These are phyloP conservation scores for Biston betularia DNA, from an alignment of 2,888 invertebrate genomes.

Conservation along the genomic window DNA sequence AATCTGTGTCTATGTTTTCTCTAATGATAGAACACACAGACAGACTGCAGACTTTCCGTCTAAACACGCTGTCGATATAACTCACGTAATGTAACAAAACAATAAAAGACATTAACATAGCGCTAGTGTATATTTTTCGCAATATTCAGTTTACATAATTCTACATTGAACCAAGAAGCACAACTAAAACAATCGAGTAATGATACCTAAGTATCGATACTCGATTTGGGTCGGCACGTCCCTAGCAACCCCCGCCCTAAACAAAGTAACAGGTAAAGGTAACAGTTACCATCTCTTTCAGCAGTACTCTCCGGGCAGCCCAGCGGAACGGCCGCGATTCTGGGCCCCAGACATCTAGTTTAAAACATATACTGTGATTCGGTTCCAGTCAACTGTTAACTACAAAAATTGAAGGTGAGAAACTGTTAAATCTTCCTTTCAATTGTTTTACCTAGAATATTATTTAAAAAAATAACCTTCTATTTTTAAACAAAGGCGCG, in stretches of 20 bases:
- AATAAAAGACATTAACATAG: neutral
- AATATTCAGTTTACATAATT: too few species aligned
- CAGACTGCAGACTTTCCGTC: too few species aligned
- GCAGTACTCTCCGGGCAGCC: conserved; percentile 56
- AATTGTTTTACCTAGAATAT: neutral
- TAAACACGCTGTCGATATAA: too few species aligned
- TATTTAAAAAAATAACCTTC: neutral
- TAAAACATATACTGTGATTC: conserved; percentile 28
- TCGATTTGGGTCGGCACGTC: conserved; percentile 31
- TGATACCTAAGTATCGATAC: neutral
- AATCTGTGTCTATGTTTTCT: too few species aligned
- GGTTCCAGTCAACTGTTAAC: conserved; percentile 21
- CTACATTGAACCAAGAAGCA: too few species aligned
- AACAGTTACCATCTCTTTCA: conserved; percentile 44
- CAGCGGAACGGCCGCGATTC: conserved; percentile 50
- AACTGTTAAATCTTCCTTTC: neutral
- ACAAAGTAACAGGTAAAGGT: conserved; percentile 78
- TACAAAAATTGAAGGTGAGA: conserved; percentile 23
- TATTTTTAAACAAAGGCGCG: conserved; percentile 30
- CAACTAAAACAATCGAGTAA: conserved; percentile 1
- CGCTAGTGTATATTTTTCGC: neutral
- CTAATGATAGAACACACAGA: too few species aligned
- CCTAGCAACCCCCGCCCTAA: conserved; percentile 40
- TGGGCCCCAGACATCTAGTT: conserved; percentile 14
- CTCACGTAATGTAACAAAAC: too few species aligned